Evolutionary conservation across 2,888 invertebrate genomes (phyloP), one percentile per base, ranked within the genome.

Genomic region (Polylopha cassiicola): DNA sequence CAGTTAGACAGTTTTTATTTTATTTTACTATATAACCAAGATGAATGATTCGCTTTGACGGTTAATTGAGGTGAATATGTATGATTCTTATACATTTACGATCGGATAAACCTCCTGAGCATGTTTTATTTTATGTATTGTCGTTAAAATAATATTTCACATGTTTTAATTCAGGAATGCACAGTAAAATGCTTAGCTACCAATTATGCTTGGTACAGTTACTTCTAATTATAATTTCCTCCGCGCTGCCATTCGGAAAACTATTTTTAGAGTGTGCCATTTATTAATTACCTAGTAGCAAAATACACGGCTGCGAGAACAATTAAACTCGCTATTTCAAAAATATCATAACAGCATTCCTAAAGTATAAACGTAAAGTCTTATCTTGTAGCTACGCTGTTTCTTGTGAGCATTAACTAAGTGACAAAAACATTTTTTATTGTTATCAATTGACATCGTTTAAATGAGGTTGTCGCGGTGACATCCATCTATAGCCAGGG

Each of bases 191-290:
- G 62, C 60, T 60, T 58, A 62, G 65, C 60, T 62, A 65, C 64
- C 62, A 70, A 71, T 72, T 70, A 71, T 60, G 67, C 61, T 66
- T 65, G 61, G 65, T 61, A 64, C 64, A 65, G 65, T 63, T 58
- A 64, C 62, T 39, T 41, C 16, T 73, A 72, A 73, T 73, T 72
- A 73, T 72, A 71, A 73, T 72, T 74, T 72, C 70, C 68, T 65
- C 65, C 50, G 58, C 50, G 61, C 65, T 53, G 55, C 68, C 65
- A 65, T 67, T 65, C 65, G 65, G 66, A 70, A 68, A 66, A 70
- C 60, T 72, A 68, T 70, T 67, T 68, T 69, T 70, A 65, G 65
- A 58, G 55, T 68, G 67, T 63, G 70, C 66, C 62, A 67, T 71
- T 72, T 67, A 69, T 60, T 70, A 72, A 73, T 72, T 70, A n/a